These are phyloP conservation scores for Tokudaia tokunoshimensis DNA, from an alignment of 2,797 vertebrate species.

Conservation along the genomic window DNA sequence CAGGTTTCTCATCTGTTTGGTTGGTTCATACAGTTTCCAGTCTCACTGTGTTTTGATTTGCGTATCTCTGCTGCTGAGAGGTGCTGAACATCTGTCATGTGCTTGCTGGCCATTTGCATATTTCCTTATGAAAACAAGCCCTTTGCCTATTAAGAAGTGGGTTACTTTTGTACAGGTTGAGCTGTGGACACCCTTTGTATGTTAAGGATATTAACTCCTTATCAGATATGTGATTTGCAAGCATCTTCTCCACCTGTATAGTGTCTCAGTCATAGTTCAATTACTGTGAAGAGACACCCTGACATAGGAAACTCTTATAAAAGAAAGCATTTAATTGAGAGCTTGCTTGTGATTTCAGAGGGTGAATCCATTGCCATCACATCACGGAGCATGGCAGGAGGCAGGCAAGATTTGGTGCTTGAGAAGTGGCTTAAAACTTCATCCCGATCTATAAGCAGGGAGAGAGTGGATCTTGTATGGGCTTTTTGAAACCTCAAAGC, in stretches of 20 bases:
- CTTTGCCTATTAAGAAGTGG: slow-evolving; percentile 13
- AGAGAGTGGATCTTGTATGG: too few species aligned
- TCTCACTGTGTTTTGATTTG: slow-evolving; percentile 10
- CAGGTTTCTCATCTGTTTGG: not conserved
- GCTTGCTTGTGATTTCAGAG: not conserved
- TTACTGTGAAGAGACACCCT: not conserved
- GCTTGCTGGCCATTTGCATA: not conserved
- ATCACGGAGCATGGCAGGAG: not conserved
- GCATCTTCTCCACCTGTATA: not conserved
- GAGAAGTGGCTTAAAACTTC: not conserved
- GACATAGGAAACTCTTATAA: not conserved
- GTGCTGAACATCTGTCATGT: not conserved
- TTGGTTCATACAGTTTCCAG: not conserved
- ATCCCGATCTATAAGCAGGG: not conserved
- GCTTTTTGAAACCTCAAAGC: not conserved
- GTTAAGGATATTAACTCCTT: not conserved
- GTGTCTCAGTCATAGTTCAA: not conserved
- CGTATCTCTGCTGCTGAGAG: not conserved
- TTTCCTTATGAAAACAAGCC: not conserved
- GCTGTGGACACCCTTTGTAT: not conserved
- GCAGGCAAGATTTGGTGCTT: not conserved
- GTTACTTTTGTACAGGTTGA: not conserved
- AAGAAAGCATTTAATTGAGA: not conserved
- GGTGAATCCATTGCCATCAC: not conserved
- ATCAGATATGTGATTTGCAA: not conserved